phyloP scores from a whole-genome alignment of 2,797 vertebrate genomes.

The Cryptoblepharus egeriae region DNA sequence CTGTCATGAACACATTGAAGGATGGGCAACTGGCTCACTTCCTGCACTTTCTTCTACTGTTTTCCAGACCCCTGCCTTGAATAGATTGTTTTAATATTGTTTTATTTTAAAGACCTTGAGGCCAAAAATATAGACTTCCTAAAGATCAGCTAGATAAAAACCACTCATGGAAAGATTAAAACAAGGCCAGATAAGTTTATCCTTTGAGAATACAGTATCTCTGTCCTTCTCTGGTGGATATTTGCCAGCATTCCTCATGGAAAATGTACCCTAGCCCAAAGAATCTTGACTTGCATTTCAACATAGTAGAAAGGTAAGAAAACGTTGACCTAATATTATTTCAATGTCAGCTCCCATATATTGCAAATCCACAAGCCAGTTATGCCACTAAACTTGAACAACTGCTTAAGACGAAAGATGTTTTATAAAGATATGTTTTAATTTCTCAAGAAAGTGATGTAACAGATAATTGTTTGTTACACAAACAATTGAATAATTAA shows the following conservation, averaged over 20 bases:
- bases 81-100: constrained; percentile 10
- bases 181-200: constrained; percentile 12
- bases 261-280: neutral
- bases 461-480: too few species aligned
- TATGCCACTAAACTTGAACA: neutral
- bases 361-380: constrained; percentile 2
- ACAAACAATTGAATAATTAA: too few species aligned
- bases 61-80: neutral
- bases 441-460: neutral
- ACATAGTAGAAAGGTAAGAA: too few species aligned
- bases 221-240: neutral
- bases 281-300: neutral
- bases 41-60: neutral
- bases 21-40: neutral
- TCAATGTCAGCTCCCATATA: neutral
- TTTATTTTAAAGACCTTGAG: constrained; percentile 27
- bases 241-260: neutral
- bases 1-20: neutral
- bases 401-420: neutral
- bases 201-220: neutral
- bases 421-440: neutral
- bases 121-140: constrained; percentile 19
- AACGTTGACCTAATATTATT: neutral
- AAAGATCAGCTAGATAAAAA: constrained; percentile 26
- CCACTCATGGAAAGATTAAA: constrained; percentile 8